Evolutionary conservation across 1,140 invertebrate species (phyloP).

Genomic region (Drosophila persimilis): DNA sequence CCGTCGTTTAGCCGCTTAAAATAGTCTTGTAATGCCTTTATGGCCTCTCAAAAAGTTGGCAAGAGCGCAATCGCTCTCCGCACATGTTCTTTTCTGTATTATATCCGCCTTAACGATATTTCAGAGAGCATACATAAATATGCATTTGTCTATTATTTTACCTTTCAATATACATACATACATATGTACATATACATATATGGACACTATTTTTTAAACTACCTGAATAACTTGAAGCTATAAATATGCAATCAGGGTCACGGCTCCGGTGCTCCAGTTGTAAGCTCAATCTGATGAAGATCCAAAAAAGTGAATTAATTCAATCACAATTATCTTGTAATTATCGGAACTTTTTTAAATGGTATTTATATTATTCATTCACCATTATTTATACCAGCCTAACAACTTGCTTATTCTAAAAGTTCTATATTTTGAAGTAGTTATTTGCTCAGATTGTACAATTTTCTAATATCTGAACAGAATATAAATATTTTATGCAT

Average conservation of each 20-base stretch:
- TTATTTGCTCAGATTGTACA: too few species aligned
- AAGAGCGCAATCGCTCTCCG: conserved; percentile 29
- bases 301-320: too few species aligned
- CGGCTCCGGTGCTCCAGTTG: too few species aligned
- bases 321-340: too few species aligned
- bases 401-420: too few species aligned
- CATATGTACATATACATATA: conserved; percentile 20
- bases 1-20: conserved; percentile 41
- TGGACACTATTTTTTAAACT: conserved; percentile 39
- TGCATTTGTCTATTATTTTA: conserved; percentile 56
- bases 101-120: conserved; percentile 51
- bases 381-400: too few species aligned
- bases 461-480: too few species aligned
- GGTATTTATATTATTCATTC: too few species aligned
- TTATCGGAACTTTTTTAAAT: too few species aligned
- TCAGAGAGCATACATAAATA: conserved; percentile 58
- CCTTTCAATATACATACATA: conserved; percentile 14
- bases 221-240: conserved; percentile 40
- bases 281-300: too few species aligned
- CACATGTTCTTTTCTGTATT: conserved; percentile 35
- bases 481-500: too few species aligned
- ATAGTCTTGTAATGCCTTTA: conserved; percentile 55
- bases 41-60: conserved; percentile 45
- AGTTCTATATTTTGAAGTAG: too few species aligned
- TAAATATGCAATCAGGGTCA: conserved; percentile 34